Evolutionary conservation across 2,888 invertebrate genomes (phyloP).

Genomic region (Eilema depressum): DNA sequence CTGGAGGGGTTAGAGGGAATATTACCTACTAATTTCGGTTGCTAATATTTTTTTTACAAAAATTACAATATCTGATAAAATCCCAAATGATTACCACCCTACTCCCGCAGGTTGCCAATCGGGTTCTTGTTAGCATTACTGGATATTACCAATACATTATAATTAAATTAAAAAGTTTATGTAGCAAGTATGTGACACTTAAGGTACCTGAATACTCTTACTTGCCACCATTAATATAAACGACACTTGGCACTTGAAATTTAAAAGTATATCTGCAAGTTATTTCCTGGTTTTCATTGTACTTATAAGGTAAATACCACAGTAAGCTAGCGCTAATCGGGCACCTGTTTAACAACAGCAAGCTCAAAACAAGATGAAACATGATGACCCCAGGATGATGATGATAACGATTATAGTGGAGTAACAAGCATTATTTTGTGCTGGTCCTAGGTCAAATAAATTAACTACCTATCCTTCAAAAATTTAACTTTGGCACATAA

Average conservation of each 20-base stretch:
- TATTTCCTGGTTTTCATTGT: background rate
- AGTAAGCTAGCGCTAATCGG: no score
- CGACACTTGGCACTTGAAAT: background rate
- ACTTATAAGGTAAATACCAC: background rate
- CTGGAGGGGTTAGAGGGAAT: no score
- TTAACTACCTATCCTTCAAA: no score
- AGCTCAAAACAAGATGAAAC: no score
- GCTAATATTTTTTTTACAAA: no score
- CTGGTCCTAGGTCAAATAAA: no score
- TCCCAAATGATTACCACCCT: constrained; percentile 22
- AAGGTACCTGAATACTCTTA: constrained; percentile 10
- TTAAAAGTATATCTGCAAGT: background rate
- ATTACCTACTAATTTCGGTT: no score
- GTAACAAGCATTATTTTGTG: no score
- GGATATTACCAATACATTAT: constrained; percentile 65
- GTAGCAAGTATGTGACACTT: constrained; percentile 38
- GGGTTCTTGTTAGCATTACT: constrained; percentile 65
- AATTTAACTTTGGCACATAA: no score
- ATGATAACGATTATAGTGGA: no score
- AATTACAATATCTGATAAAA: background rate
- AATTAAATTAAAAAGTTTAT: constrained; percentile 60
- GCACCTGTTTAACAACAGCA: no score
- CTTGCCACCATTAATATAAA: background rate
- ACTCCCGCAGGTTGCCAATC: constrained; percentile 54
- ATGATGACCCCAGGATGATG: no score